Base-by-base conservation (phyloP, 2,113 vertebrate species). In the Macrotus californicus region DNA sequence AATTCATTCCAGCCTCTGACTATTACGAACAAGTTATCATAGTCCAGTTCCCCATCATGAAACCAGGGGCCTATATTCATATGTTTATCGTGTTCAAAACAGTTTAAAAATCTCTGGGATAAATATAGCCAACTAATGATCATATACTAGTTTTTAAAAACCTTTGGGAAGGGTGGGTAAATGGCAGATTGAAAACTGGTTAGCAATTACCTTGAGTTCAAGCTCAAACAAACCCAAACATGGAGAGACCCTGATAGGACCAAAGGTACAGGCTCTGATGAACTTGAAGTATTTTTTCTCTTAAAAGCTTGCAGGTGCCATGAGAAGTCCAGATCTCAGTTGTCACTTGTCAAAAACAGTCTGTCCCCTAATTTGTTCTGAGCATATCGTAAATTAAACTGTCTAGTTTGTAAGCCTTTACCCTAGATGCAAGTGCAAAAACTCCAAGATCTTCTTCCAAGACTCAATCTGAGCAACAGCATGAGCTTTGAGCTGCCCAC, bases 391-490 rank as follows among this genome's bases (percentile, higher is more conserved):
- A 64, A 75, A 87, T 7, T n/a, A 41, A 95, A 34, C 26, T 79
- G 73, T 54, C 52, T 87, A 26, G 31, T 95, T 75, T 34, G 61
- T 46, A 77, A 52, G 9, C 10, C 34, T 88, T 98, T 94, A 98
- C 87, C 92, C 96, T 94, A 98, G 95, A 82, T 98, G 97, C 79
- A 98, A 97, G 82, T 39, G 96, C 93, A 98, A 93, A 97, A 98
- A 98, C 66, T 98, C 97, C 79, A 90, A 98, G 94, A 98, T 98
- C 94, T 98, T 98, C 88, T 96, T 50, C 98, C 98, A 98, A 91
- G 98, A 98, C 80, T 98, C 97, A 80, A 97, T 98, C 96, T 98
- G 98, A 46, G 98, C 98, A 4, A 95, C 39, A 39, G 97, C 98
- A 34, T 98, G 98, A 69, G 97, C 97, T 97, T 94, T 97, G 50